phyloP scores from a whole-genome alignment of 2,797 vertebrate species.

The Notoglanidium macrostoma region DNA sequence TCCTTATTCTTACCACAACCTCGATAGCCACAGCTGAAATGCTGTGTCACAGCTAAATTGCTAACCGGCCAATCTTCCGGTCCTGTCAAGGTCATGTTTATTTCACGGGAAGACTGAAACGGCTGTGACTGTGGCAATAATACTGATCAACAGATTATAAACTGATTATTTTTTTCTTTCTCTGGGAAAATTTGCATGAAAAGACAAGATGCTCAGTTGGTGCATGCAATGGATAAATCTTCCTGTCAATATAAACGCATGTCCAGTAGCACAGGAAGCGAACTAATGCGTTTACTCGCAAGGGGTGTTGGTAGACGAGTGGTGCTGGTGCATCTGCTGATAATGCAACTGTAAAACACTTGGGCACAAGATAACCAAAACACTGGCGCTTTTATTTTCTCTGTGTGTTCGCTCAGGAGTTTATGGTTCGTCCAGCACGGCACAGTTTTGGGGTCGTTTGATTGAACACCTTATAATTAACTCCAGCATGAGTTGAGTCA shows the following conservation, averaged over 20 bases:
- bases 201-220: not conserved
- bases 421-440: conserved; percentile 2
- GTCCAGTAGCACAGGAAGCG: not conserved
- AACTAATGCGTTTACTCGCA: not conserved
- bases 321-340: not conserved
- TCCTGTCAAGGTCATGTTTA: not conserved
- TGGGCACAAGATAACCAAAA: not conserved
- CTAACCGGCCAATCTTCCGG: not conserved
- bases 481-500: not conserved
- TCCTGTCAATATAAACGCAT: not conserved
- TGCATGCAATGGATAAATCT: not conserved
- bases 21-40: not conserved
- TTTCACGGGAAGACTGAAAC: not conserved
- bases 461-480: not conserved
- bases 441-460: not conserved
- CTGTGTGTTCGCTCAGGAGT: not conserved
- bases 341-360: not conserved
- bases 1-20: not conserved
- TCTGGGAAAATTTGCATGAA: not conserved
- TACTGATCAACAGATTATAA: not conserved
- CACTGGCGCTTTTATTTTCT: not conserved
- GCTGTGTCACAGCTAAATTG: not conserved
- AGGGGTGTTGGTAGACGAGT: not conserved
- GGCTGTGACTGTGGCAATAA: not conserved
- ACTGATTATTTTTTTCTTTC: not conserved